Conservation (phyloP, 2,888 invertebrate species). For the Ligdia adustata region DNA sequence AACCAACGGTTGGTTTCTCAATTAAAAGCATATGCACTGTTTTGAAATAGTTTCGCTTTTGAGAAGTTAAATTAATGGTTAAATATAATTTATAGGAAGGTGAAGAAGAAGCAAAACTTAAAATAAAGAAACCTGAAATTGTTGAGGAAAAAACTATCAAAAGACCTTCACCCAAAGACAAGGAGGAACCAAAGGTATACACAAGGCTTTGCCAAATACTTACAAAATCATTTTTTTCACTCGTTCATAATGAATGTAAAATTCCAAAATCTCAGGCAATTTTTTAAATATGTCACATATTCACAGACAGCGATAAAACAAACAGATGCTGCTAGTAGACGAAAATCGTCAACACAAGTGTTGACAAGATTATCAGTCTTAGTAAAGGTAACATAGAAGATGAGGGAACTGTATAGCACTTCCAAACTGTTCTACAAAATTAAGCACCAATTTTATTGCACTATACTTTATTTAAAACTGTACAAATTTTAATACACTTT, state of each 20-base stretch:
- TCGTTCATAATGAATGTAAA: no score
- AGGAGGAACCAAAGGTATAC: slow-evolving; percentile 60
- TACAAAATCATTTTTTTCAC: no score
- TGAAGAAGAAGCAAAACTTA: slow-evolving; percentile 76
- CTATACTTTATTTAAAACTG: not conserved
- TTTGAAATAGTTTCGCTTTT: not conserved
- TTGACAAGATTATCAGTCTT: slow-evolving; percentile 63
- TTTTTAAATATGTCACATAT: slow-evolving; percentile 39
- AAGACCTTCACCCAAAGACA: slow-evolving; percentile 66
- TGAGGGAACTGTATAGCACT: slow-evolving; percentile 28
- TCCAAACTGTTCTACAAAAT: slow-evolving; percentile 7
- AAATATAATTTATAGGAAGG: slow-evolving; percentile 59
- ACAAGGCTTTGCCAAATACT: no score
- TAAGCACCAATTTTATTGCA: slow-evolving; percentile 12
- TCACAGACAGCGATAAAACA: slow-evolving; percentile 57
- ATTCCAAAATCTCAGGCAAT: no score
- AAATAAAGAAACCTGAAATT: slow-evolving; percentile 76
- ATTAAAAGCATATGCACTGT: not conserved
- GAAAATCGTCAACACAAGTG: slow-evolving; percentile 47
- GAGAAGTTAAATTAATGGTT: slow-evolving; percentile 21
- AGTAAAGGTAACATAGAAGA: slow-evolving; percentile 59
- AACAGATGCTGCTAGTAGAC: slow-evolving; percentile 49
- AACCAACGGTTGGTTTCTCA: slow-evolving; percentile 69
- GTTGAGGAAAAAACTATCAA: slow-evolving; percentile 76
- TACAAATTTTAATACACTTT: not conserved